A percentile compares a stretch with the other conserved stretches of the same genome.
Evolutionary conservation across 2,888 invertebrate species (phyloP).

Genomic region (Parnassius smintheus): DNA sequence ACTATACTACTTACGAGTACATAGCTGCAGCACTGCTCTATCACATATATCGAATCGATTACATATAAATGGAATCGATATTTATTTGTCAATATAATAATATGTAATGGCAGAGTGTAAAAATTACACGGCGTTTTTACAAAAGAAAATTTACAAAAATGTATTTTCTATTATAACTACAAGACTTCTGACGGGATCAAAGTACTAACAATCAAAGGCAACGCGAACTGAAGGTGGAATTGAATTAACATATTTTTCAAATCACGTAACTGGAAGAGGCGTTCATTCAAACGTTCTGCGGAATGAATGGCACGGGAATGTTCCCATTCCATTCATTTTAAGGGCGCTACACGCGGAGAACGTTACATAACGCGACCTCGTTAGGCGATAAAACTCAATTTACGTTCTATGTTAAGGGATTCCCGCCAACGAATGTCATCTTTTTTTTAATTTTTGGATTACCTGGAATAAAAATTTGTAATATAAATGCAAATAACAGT

Average conservation of each 20-base stretch:
- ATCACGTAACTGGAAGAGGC: conserved; percentile 10
- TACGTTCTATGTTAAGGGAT: background rate
- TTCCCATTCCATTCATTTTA: background rate
- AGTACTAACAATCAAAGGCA: conserved; percentile 2
- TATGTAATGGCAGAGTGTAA: too few species aligned
- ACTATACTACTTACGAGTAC: too few species aligned
- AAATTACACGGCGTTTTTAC: too few species aligned
- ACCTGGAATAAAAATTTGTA: too few species aligned
- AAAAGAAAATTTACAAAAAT: too few species aligned
- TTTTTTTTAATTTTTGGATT: too few species aligned
- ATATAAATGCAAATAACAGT: too few species aligned
- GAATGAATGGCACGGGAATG: conserved; percentile 20
- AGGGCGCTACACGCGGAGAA: conserved; percentile 8
- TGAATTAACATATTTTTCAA: conserved; percentile 25
- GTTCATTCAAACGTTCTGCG: conserved; percentile 10
- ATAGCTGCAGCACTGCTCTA: too few species aligned
- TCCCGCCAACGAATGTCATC: background rate
- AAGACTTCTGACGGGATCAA: background rate
- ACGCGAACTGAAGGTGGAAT: conserved; percentile 10
- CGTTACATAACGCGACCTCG: conserved; percentile 12
- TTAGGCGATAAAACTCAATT: conserved; percentile 11
- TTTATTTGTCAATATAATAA: too few species aligned
- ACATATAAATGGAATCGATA: too few species aligned
- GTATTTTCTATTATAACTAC: conserved; percentile 1
- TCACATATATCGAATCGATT: too few species aligned